Conservation (phyloP, 2,113 vertebrate species). For the Propithecus coquereli region DNA sequence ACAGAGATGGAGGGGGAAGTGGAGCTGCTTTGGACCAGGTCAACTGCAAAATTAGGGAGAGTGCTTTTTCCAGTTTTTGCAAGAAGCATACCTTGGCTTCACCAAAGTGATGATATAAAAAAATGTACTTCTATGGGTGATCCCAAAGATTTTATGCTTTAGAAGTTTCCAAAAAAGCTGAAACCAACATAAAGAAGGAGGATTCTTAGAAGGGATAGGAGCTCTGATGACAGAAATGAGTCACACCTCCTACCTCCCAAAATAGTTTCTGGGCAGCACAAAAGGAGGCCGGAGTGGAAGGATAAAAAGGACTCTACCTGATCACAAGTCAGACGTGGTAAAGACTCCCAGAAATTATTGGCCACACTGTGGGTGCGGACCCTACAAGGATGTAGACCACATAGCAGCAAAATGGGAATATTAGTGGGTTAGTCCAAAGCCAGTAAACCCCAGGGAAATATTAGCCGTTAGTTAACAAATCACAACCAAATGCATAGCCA, state of each 20-base stretch:
- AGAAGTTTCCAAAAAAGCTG: neutral
- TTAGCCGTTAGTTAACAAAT: neutral
- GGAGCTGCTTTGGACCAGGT: neutral
- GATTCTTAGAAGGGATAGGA: neutral
- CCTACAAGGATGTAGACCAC: neutral
- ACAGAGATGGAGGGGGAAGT: neutral
- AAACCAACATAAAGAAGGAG: neutral
- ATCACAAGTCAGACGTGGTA: neutral
- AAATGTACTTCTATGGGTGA: neutral
- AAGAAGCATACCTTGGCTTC: neutral
- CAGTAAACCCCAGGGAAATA: neutral
- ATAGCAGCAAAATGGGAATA: neutral
- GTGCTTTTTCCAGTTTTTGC: neutral
- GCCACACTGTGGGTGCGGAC: neutral
- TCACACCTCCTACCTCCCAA: neutral
- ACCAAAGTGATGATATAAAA: neutral
- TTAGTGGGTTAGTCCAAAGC: neutral
- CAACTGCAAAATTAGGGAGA: neutral
- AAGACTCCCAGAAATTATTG: neutral
- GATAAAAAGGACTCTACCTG: neutral
- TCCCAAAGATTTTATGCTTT: neutral
- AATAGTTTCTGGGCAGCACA: neutral
- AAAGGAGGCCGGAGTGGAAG: neutral
- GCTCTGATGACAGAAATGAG: neutral
- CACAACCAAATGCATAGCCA: neutral